Base-by-base conservation (phyloP, 2,888 invertebrate genomes). In the Capitulum mitella region DNA sequence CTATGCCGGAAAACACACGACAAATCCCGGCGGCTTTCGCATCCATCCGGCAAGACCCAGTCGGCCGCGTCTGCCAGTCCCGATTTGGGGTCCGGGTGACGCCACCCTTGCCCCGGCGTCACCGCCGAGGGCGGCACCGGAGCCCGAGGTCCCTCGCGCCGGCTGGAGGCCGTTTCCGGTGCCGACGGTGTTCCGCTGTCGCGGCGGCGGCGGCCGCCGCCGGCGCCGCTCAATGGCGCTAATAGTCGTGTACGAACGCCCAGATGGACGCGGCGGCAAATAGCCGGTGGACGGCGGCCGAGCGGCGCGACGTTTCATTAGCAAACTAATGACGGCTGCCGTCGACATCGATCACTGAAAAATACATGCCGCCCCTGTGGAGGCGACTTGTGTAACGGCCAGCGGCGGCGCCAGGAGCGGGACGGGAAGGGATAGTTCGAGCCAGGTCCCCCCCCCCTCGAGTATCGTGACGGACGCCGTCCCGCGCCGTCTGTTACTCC, bases 221-320 rank as follows among this genome's bases (percentile, higher is more conserved):
- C 12, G 43, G 43, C 43, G 5, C 43, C 43, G 43, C 32, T 61
- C 61, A 61, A 61, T 61, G 61, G 61, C 61, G 32, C 61, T 32
- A 61, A 61, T 61, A 61, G 61, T 61, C 61, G 61, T 61, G 61
- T 12, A 16, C 61, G n/a, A 10, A 14, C n/a, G 8, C 3, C 61
- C 61, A 32, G 61, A 61, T 32, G 32, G n/a, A 61, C n/a, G 3
- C 32, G 61, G 6, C 61, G 61, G n/a, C 61, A n/a, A 61, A 61
- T 32, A 32, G 61, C 14, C 61, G 5, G 12, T 32, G 14, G 32
- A 16, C 32, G n/a, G 61, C 61, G 1, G 3, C 54, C 54, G 54
- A n/a, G 22, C 54, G 54, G n/a, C 32, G 32, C 61, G 51, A 51
- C 61, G 61, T 61, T 61, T 61, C 61, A 61, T 61, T 61, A 61